Evolutionary conservation across 1,140 invertebrate genomes (phyloP), one percentile per base, ranked within the genome.

Genomic region (Panonychus citri): DNA sequence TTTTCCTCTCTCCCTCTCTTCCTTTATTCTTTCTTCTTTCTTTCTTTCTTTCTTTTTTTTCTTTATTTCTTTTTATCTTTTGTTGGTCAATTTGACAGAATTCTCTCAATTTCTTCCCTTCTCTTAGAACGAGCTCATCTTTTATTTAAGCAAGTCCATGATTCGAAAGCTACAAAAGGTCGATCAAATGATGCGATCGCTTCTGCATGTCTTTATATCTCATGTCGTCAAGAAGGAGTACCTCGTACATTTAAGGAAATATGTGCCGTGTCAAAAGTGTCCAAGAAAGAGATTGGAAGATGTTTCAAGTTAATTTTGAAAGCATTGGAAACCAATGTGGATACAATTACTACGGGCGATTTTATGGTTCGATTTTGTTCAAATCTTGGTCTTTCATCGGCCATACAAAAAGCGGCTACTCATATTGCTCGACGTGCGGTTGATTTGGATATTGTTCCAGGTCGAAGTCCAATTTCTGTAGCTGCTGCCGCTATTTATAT

Each of bases 401-500:
- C 81, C 66, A 88, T 98, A 13, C 93, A 98, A 70, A 78, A 82
- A 62, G 90, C 87, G 21, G 94, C 95, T 0, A 95, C 90, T 8
- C 81, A 94, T 65, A 98, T 99, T 66, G 94, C 94, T 0, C 77
- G 83, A 60, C 91, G 89, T 69, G 93, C 94, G 49, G 89, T 93
- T 0, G 91, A 98, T 66, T 70, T 95, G 66, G 93, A 98, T 66
- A 86, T 98, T 66, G 93, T 98, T 13, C 85, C 94, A 58, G 75
- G 75, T n/a, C 78, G 93, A 65, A 97, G 91, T 62, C 95, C 95
- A 0, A 96, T 98, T 62, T 98, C 93, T 0, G 90, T 99, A 2
- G 89, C 95, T 1, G 95, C 95, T 37, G 94, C 95, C 49, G 93
- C 95, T 50, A 99, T 99, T 65, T 99, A 98, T 66, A 97, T 99